Base-by-base conservation (phyloP, 2,888 invertebrate genomes). In the Lasioglossum calceatum region DNA sequence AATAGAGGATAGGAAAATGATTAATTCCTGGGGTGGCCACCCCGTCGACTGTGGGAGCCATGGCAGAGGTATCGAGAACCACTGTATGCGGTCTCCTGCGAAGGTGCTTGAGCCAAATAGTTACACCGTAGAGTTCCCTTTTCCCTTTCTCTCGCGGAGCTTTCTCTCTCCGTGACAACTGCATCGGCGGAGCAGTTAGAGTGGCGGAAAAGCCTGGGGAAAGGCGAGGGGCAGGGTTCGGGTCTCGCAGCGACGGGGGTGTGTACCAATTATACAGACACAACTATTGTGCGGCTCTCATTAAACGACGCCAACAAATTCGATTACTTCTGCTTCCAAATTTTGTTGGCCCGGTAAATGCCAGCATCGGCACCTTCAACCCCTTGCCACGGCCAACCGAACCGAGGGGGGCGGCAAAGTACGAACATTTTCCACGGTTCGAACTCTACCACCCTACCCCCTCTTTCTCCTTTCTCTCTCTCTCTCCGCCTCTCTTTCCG, bases 291-390 rank as follows among this genome's bases (percentile, higher is more conserved):
- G 93, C 92, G 93, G 93, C 93, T 93, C 94, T 94, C 95, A 94
- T 95, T 95, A 95, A 95, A 94, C 94, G 95, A 94, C 93, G 94
- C 94, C 94, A 94, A 95, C 95, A 94, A 94, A 95, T 95, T 95
- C 94, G 95, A 95, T 95, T 95, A 95, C 94, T 95, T 94, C 93
- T 93, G 94, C 91, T 94, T 94, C 93, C 92, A 94, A 95, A 95
- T 94, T 95, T 94, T 91, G 93, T 92, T 91, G 91, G 81, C 91
- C 88, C 90, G 87, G 93, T 92, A 92, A 93, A 93, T 92, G 91
- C 89, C 90, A 86, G 89, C 91, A 88, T 90, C 91, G 88, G 81
- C 90, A 90, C 90, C 86, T 87, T 89, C 87, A 87, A 64, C 91
- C 91, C 92, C 92, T 89, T 89, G 85, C 88, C 81, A 88, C 61